Percentiles rank a stretch among this genome's conserved stretches.
These are phyloP conservation scores for Drosophila melanosoma DNA, from an alignment of 2,888 invertebrate genomes.

Conservation along the genomic window DNA sequence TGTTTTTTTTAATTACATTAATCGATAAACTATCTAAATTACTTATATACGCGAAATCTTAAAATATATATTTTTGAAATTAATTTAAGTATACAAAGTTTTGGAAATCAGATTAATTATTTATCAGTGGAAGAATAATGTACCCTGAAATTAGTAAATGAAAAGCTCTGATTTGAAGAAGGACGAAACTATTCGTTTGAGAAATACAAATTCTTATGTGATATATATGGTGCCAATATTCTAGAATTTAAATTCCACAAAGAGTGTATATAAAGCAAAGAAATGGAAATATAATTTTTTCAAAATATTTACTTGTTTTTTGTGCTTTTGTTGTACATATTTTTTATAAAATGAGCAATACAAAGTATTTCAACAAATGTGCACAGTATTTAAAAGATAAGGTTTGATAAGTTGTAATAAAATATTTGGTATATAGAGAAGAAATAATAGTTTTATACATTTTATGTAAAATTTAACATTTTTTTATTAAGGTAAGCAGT, in stretches of 20 bases:
- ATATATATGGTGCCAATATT: background rate
- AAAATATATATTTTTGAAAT: background rate
- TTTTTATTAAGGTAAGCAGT: background rate
- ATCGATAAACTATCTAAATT: background rate
- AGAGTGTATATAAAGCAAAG: background rate
- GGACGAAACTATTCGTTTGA: background rate
- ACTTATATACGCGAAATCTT: background rate
- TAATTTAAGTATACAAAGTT: background rate
- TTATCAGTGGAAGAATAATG: background rate
- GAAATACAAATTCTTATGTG: no score
- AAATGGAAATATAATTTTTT: fast-evolving
- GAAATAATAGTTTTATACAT: background rate
- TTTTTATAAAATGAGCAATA: background rate
- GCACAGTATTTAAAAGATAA: background rate
- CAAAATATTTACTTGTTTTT: background rate
- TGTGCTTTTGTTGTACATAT: background rate
- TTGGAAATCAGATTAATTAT: background rate
- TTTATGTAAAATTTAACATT: background rate
- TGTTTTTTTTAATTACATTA: fast-evolving
- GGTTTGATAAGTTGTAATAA: background rate
- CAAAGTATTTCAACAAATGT: background rate
- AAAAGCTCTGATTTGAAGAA: background rate
- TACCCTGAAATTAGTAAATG: background rate
- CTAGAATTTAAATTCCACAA: background rate
- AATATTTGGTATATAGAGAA: background rate